Base-by-base conservation (phyloP, 1,140 invertebrate genomes). In the Aphelenchoides fujianensis region DNA sequence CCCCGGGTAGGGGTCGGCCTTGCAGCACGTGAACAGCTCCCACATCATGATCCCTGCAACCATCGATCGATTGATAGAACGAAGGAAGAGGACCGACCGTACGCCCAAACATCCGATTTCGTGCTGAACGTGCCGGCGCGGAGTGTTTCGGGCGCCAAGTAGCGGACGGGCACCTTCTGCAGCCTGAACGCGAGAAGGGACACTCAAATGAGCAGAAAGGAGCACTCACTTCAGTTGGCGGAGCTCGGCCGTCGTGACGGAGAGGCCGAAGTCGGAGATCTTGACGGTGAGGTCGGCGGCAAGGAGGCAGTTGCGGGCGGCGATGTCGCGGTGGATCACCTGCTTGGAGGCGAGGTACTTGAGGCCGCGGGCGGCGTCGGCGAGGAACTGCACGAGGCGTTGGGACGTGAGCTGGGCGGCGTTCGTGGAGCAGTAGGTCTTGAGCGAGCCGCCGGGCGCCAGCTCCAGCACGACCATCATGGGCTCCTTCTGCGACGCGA, bases 1-100 rank as follows among this genome's bases (percentile, higher is more conserved):
- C 28, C 48, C 48, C 7, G 69, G 34, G 35, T 71, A 71, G 0
- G 69, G 69, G 23, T 71, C 69, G 3, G n/a, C 61, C 28, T 71
- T 71, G 69, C 69, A 73, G 12, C 37, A 52, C 28, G 70, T 73
- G 69, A 27, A 71, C n/a, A 71, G 41, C n/a, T 71, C 69, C 69
- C 69, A 71, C 69, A 71, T 71, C 69, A 71, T 71, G 16, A 71
- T 31, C 9, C 67, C 59, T n/a, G 36, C 31, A 61, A 9, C 9
- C n/a, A 61, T 1, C n/a, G 1, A 1, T n/a, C 1, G 1, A 61
- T 2, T n/a, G 2, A 31, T 35, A n/a, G n/a, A n/a, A n/a, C n/a
- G n/a, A n/a, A n/a, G n/a, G 30, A n/a, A 61, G 19, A 16, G 16
- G 1, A 31, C 27, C 36, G 57, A 19, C 66, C 69, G 23, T 73